phyloP scores from a whole-genome alignment of 2,888 invertebrate species.

The Stenichneumon culpator region DNA sequence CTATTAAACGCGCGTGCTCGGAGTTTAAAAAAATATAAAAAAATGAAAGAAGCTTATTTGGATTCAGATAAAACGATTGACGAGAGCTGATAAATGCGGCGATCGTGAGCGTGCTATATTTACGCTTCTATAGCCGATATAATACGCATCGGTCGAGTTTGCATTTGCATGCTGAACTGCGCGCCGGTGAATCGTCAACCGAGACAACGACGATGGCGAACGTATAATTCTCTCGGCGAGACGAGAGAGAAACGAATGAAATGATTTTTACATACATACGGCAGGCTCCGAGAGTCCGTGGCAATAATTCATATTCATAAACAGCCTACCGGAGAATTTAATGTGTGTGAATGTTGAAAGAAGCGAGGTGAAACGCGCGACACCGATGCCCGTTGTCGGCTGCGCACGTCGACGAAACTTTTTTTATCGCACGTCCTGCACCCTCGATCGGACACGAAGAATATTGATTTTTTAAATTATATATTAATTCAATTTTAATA shows the following conservation, averaged over 20 bases:
- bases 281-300: constrained; percentile 30
- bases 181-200: constrained; percentile 46
- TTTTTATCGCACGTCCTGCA: not conserved
- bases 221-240: constrained; percentile 43
- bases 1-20: constrained; percentile 36
- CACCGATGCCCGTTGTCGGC: not conserved
- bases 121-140: not conserved
- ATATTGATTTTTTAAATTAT: too few relatives aligned
- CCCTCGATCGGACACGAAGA: not conserved
- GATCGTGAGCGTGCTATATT: not conserved
- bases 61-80: constrained; percentile 48
- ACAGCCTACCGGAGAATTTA: constrained; percentile 27
- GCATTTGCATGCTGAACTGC: constrained; percentile 41
- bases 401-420: not conserved
- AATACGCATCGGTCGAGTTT: constrained; percentile 7
- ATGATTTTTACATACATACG: constrained; percentile 36
- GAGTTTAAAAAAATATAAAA: not conserved
- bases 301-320: constrained; percentile 64
- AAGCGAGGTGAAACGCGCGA: constrained; percentile 56
- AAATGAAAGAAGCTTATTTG: constrained; percentile 15
- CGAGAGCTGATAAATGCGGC: constrained; percentile 28
- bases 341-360: constrained; percentile 48
- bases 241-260: constrained; percentile 9
- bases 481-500: not conserved
- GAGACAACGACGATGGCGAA: constrained; percentile 32